A percentile compares a stretch with the other conserved stretches of the same genome.
Evolutionary conservation across 1,140 invertebrate species (phyloP).

Genomic region (Papilio machaon): DNA sequence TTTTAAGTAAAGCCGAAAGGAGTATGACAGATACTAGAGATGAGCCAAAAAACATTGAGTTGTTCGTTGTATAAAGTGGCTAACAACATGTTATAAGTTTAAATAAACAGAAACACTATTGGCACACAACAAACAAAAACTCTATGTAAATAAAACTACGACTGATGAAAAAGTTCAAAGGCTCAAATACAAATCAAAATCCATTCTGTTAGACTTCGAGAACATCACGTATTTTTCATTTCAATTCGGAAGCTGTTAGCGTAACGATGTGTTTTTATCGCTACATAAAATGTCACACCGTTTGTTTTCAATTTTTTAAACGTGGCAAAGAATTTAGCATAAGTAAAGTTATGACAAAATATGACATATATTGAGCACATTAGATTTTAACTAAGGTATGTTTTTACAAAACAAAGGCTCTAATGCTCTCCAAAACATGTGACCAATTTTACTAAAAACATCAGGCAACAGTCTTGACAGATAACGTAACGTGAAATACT

Average conservation of each 20-base stretch:
- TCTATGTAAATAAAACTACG: slow-evolving; percentile 9
- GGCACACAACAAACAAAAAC: background rate
- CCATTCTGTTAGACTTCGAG: slow-evolving; percentile 23
- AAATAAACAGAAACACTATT: slow-evolving; percentile 13
- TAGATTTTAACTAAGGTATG: background rate
- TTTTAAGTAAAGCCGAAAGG: no score
- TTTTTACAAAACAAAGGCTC: background rate
- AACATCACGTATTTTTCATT: slow-evolving; percentile 35
- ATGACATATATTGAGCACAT: background rate
- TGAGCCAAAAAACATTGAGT: background rate
- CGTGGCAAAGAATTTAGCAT: background rate
- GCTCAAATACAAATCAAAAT: slow-evolving; percentile 31
- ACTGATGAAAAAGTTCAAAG: slow-evolving; percentile 21
- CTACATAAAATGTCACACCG: background rate
- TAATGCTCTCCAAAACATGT: background rate
- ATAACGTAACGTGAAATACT: background rate
- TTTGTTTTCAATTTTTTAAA: background rate
- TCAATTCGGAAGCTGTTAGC: slow-evolving; percentile 10
- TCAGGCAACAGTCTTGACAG: background rate
- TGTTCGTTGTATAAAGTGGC: background rate
- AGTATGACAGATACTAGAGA: no score
- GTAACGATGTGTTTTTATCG: slow-evolving; percentile 17
- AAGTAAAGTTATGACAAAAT: no score
- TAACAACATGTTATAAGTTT: background rate
- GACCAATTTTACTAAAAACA: no score